Base-by-base conservation (phyloP, 1,140 invertebrate species). In the Drosophila seguyi region DNA sequence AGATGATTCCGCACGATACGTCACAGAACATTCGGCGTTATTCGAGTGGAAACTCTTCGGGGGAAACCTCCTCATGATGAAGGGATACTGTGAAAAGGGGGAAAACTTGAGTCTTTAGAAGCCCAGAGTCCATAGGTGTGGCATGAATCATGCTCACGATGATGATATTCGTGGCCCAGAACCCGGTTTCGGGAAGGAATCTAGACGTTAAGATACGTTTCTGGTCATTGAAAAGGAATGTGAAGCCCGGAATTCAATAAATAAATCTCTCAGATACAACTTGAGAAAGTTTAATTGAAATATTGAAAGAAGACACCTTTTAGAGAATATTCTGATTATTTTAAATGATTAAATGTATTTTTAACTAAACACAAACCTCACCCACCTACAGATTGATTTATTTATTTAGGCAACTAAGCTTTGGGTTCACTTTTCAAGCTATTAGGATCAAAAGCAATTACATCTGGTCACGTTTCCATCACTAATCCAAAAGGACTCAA, bases 11-110 rank as follows among this genome's bases (percentile, higher is more conserved):
- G 59, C 77, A 66, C 52, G 78, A 87, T 90, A 90, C 85, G 85
- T 88, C 81, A 88, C 81, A 85, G 85, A 67, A 88, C 85, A 88
- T 88, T 88, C 85, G 66, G 65, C 56, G 75, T 61, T 77, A 88
- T 85, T 88, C 85, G 60, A 77, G 85, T 88, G 85, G 85, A 88
- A 88, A 88, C 76, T 75, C 34, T 55, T 25, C 7, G n/a, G 31
- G 76, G 63, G 65, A 76, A 65, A n/a, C 45, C 76, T 52, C 63
- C 75, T 86, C 82, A 86, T 86, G 83, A 81, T 75, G 71, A 31
- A 31, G 50, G 44, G 34, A 41, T 55, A 31, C 53, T 45, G 6
- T 45, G 6, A 44, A 31, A 48, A 50, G 10, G 10, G 55, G 39
- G 31, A 10, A 50, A 20, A 34, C 42, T 10, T 27, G 22, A 16